Evolutionary conservation across 1,140 invertebrate species (phyloP), one percentile per base, ranked within the genome.

Genomic region (Drosophila biarmipes): DNA sequence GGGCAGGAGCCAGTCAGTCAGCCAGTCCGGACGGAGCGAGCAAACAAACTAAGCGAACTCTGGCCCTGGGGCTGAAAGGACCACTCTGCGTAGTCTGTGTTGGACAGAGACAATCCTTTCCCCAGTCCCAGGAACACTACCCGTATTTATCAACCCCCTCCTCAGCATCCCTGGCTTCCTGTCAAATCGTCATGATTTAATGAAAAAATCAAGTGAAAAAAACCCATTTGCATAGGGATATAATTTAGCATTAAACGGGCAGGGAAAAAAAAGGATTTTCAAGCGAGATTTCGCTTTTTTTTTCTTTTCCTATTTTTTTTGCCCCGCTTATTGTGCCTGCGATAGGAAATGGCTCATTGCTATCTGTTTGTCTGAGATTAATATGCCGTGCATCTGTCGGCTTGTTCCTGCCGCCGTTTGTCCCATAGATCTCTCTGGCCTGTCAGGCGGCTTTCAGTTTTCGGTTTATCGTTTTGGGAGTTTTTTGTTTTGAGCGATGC

Each of bases 171-270:
- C 58, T 42, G 49, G 42, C 75, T 66, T 69, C 72, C 79, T 89
- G 79, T 89, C 84, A 89, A 89, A 89, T 89, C 84, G 84, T 89
- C 84, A 89, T 89, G 84, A 89, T 89, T 89, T 89, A 89, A 89
- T 89, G 84, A 89, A 89, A 89, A 89, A 89, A 87, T 82, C 78
- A 82, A 73, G 51, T 59, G 78, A 84, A 89, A 89, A 86, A 89
- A 89, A 89, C 79, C 73, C 89, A 89, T 89, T 89, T 89, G 79
- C 84, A 89, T 89, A 89, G 72, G 84, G 73, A 84, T 89, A 89
- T 89, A 89, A 89, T 89, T 89, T 89, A 89, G 84, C 79, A 89
- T 89, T 89, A 89, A 89, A 89, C 84, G 76, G 80, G 76, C 59
- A 43, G 24, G 35, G 24, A 73, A 85, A 87, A 87, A 86, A 87